phyloP scores from a whole-genome alignment of 2,888 invertebrate genomes.

The Hylaea fasciaria region DNA sequence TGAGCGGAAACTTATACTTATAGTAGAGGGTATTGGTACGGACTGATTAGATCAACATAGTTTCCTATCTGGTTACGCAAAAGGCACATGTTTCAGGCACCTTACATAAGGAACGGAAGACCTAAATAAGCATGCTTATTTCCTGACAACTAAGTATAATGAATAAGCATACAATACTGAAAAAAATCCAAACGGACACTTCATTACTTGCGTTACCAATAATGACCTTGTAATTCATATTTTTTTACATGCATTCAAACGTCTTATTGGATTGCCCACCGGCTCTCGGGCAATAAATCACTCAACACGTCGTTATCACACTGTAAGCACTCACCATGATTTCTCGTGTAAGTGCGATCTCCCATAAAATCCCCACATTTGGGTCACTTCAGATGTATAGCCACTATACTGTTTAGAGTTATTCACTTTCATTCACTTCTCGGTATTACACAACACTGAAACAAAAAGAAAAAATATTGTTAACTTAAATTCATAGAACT shows the following conservation, averaged over 20 bases:
- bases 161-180: no score
- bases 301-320: slow-evolving; percentile 37
- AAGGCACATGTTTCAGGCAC: no score
- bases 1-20: no score
- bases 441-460: slow-evolving; percentile 41
- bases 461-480: slow-evolving; percentile 24
- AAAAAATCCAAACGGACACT: no score
- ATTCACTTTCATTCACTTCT: slow-evolving; percentile 40
- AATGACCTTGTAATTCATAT: no score
- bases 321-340: slow-evolving; percentile 68
- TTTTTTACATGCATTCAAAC: neutral
- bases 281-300: slow-evolving; percentile 31
- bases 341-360: slow-evolving; percentile 68
- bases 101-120: no score
- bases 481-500: neutral
- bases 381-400: slow-evolving; percentile 53
- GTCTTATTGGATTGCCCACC: neutral
- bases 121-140: no score
- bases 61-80: no score
- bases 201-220: no score
- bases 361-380: slow-evolving; percentile 71
- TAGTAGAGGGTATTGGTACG: no score
- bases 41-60: no score
- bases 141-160: no score
- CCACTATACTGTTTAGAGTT: slow-evolving; percentile 34